Evolutionary conservation across 2,797 vertebrate genomes (phyloP), one percentile per base, ranked within the genome.

Genomic region (Gymnothorax reevesii): DNA sequence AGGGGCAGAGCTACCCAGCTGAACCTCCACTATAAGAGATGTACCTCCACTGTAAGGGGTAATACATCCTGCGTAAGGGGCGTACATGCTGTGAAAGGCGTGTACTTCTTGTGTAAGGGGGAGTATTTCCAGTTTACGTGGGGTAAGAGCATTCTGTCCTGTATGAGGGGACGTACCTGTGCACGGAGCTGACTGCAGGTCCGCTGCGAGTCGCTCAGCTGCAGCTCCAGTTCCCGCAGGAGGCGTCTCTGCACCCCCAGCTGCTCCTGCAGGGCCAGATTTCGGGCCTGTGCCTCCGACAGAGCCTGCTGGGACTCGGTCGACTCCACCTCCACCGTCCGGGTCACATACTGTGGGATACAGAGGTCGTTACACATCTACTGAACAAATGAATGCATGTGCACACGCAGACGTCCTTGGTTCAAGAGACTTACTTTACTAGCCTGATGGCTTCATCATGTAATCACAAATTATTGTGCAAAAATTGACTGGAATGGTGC

Each of bases 171-270:
- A 22, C 22, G 80, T 89, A 98, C 98, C 98, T 99, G 98, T 0
- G 97, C 96, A 83, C 96, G 92, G 64, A 99, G 97, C 92, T 98
- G 97, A 0, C 95, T 86, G 0, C 94, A 95, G 0, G 91, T 96
- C 91, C 97, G 96, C 86, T 98, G 97, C 0, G 97, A 97, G 59
- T 93, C 96, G 85, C 97, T 97, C 49, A 99, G 96, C 92, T 99
- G 98, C 59, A 96, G 96, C 89, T 99, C 97, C 88, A 98, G 96
- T 92, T 99, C 97, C 66, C 96, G 91, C 83, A 99, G 93, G 90
- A 97, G 96, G 90, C 97, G 96, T 82, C 95, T 94, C 94, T 99
- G 98, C 89, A 97, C 94, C 0, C 91, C 93, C 87, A 99, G 96
- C 93, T 98, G 98, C 92, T 99, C 97, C 94, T 98, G 97, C 88